Evolutionary conservation across 1,140 invertebrate species (phyloP).

Genomic region (Drosophila micromelanica): DNA sequence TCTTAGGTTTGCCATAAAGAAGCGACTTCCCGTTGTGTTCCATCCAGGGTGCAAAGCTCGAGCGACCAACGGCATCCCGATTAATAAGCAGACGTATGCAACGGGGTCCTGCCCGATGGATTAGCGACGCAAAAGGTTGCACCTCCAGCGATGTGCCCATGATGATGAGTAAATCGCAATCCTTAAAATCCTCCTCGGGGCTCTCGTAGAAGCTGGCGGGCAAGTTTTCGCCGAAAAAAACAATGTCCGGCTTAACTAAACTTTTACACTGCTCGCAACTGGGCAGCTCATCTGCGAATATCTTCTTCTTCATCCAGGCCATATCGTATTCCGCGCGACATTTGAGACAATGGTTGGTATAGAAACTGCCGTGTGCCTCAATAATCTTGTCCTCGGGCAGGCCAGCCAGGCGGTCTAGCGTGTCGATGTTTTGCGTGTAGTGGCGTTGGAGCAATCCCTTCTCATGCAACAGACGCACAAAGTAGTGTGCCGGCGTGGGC

Average conservation of each 20-base stretch:
- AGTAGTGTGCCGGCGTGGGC: slow-evolving; percentile 93
- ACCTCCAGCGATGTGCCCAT: slow-evolving; percentile 98
- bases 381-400: slow-evolving; percentile 93
- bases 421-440: slow-evolving; percentile 98
- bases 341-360: slow-evolving; percentile 93
- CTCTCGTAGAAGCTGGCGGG: slow-evolving; percentile 90
- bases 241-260: slow-evolving; percentile 96
- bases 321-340: slow-evolving; percentile 91
- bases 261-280: slow-evolving; percentile 89
- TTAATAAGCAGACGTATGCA: slow-evolving; percentile 94
- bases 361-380: slow-evolving; percentile 97
- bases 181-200: slow-evolving; percentile 90
- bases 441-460: slow-evolving; percentile 92
- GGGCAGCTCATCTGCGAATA: slow-evolving; percentile 90
- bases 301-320: slow-evolving; percentile 91
- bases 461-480: slow-evolving; percentile 91
- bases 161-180: slow-evolving; percentile 96
- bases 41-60: slow-evolving; percentile 57
- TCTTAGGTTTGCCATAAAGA: slow-evolving; percentile 88
- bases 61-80: slow-evolving; percentile 89
- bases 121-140: slow-evolving; percentile 96
- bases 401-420: slow-evolving; percentile 94
- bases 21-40: slow-evolving; percentile 83
- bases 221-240: slow-evolving; percentile 96
- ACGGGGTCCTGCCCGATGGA: slow-evolving; percentile 88